A percentile compares a stretch with the other conserved stretches of the same genome.
Conservation (phyloP, 2,888 invertebrate species). For the Danaus chrysippus region DNA sequence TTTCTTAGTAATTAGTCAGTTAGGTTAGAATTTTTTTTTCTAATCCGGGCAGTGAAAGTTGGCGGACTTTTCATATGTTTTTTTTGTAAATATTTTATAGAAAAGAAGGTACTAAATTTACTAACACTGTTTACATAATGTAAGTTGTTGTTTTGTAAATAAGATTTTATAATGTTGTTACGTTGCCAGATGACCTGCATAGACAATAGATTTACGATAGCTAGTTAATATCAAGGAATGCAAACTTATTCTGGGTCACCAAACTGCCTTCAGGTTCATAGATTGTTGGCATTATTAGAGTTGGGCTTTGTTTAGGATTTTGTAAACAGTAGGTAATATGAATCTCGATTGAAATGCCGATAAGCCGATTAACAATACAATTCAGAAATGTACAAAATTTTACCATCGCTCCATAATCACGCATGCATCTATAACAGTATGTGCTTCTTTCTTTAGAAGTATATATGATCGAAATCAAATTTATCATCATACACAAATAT, state of each 20-base stretch:
- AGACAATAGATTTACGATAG: neutral
- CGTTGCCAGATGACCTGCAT: neutral
- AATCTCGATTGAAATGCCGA: too few relatives aligned
- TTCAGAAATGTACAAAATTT: too few relatives aligned
- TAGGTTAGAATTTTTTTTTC: neutral
- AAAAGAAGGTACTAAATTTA: constrained; percentile 5
- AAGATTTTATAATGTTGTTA: constrained; percentile 2
- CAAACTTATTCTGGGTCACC: neutral
- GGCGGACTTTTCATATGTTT: neutral
- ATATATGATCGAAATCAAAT: too few relatives aligned
- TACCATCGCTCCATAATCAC: too few relatives aligned
- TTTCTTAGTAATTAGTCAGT: neutral
- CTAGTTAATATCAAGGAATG: neutral
- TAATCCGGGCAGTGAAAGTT: neutral
- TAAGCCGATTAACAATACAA: too few relatives aligned
- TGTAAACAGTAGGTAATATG: too few relatives aligned
- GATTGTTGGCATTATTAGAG: constrained; percentile 1
- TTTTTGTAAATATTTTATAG: constrained; percentile 5
- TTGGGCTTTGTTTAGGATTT: too few relatives aligned
- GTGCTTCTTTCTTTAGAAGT: too few relatives aligned
- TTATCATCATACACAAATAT: too few relatives aligned
- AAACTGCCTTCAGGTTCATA: constrained; percentile 1
- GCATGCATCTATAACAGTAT: too few relatives aligned
- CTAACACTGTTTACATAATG: constrained; percentile 4
- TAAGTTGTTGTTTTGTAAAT: constrained; percentile 5